phyloP scores from a whole-genome alignment of 2,113 vertebrate species.

The Pycnonotus jocosus region DNA sequence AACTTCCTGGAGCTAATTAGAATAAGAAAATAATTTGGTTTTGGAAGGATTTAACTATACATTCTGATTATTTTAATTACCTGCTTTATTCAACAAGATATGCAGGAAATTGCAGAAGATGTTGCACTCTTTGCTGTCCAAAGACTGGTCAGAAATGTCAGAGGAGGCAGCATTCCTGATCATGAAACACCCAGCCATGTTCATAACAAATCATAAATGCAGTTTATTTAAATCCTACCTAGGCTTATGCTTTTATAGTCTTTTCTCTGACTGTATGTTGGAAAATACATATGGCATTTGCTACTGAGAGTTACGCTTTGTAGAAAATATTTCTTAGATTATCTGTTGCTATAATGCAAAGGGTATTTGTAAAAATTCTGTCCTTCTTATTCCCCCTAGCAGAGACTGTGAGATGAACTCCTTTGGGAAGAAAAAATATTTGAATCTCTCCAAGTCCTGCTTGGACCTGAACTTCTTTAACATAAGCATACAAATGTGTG shows the following conservation, averaged over 20 bases:
- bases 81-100: neutral
- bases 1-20: neutral
- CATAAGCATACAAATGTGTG: neutral
- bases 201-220: neutral
- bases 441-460: neutral
- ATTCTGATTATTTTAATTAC: neutral
- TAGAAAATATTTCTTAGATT: neutral
- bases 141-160: neutral
- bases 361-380: neutral
- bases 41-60: neutral
- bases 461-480: neutral
- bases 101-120: neutral
- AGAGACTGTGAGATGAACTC: neutral
- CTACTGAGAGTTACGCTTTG: neutral
- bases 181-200: neutral
- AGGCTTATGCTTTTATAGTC: neutral
- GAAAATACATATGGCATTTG: neutral
- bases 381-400: neutral
- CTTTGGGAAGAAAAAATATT: neutral
- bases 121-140: neutral
- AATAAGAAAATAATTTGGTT: neutral
- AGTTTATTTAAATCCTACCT: neutral
- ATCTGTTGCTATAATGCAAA: neutral
- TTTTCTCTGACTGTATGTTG: neutral
- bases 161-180: neutral